Conservation (phyloP, 2,113 vertebrate genomes). For the Chascanopsetta lugubris region DNA sequence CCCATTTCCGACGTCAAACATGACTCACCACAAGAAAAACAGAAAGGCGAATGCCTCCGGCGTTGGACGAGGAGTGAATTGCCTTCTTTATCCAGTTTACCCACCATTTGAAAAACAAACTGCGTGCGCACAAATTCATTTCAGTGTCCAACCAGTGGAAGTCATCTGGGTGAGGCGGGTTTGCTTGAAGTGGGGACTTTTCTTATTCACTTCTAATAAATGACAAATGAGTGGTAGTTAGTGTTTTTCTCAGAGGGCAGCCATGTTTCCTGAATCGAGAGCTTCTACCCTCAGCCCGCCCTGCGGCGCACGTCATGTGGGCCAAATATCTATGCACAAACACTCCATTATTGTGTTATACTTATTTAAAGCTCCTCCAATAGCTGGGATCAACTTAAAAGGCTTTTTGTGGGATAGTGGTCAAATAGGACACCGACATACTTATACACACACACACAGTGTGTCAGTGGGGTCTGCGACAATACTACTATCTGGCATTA, state of each 20-base stretch:
- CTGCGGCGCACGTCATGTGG: slow-evolving; percentile 9
- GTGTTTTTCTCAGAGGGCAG: neutral
- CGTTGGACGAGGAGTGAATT: neutral
- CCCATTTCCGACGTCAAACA: neutral
- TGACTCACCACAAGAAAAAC: neutral
- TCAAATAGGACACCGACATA: slow-evolving; percentile 31
- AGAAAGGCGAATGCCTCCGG: neutral
- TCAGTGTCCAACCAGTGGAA: neutral
- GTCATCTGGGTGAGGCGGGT: neutral
- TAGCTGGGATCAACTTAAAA: slow-evolving; percentile 66
- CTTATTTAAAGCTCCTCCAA: slow-evolving; percentile 62
- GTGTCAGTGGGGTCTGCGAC: slow-evolving; percentile 41
- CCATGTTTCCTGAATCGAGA: slow-evolving; percentile 9
- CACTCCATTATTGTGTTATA: slow-evolving; percentile 32
- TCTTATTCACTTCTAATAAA: slow-evolving; percentile 5
- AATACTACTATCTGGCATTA: slow-evolving; percentile 49
- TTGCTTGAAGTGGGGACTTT: neutral
- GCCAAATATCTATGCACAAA: slow-evolving; percentile 2
- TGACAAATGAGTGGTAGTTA: slow-evolving; percentile 3
- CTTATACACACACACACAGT: slow-evolving; percentile 14
- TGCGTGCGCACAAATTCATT: neutral
- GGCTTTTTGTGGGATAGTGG: slow-evolving; percentile 61
- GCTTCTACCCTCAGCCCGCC: neutral
- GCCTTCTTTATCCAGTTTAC: neutral
- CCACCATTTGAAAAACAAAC: neutral